Base-by-base conservation (phyloP, 2,113 vertebrate species). In the Mormoops blainvillei region DNA sequence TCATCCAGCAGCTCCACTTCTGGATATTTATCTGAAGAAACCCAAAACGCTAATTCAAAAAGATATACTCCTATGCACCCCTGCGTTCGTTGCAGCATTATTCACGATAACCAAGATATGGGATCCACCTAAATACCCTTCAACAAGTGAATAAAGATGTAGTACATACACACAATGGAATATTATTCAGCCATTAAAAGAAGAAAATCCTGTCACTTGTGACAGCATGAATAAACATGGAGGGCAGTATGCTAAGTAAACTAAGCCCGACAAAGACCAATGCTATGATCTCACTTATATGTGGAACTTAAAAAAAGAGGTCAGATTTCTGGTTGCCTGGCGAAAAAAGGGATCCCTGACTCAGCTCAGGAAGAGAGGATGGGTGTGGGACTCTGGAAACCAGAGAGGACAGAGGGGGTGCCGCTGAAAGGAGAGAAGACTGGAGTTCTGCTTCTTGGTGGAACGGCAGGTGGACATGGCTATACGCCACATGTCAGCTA, bases 401-500 rank as follows among this genome's bases (percentile, higher is more conserved):
- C 24, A 0, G 3, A 68, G 43, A 54, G 31, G n/a, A 16, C 0
- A 1, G 54, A 36, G 20, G 16, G 31, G 6, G 6, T 0, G 7
- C 31, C 10, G 16, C 15, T 41, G 58, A 43, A 14, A 22, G 15
- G 48, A 28, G 56, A 28, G 41, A 41, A 68, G 45, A 15, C 67
- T 4, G 16, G 43, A 28, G 22, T 31, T 43, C 56, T 5, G 7
- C 74, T 63, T 18, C n/a, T 50, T 0, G 2, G n/a, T 8, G 76
- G 61, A 8, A 26, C n/a, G 3, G 19, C 12, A 4, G 22, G 54
- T 2, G 31, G 63, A 1, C 24, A 0, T 14, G 31, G 52, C 50
- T 3, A 0, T 4, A 10, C 26, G 18, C 6, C 76, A 5, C 33
- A 6, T 4, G 3, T 1, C 2, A 10, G 31, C n/a, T 5, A 9